Conservation (phyloP, 2,113 vertebrate species). For the Albula goreensis region DNA sequence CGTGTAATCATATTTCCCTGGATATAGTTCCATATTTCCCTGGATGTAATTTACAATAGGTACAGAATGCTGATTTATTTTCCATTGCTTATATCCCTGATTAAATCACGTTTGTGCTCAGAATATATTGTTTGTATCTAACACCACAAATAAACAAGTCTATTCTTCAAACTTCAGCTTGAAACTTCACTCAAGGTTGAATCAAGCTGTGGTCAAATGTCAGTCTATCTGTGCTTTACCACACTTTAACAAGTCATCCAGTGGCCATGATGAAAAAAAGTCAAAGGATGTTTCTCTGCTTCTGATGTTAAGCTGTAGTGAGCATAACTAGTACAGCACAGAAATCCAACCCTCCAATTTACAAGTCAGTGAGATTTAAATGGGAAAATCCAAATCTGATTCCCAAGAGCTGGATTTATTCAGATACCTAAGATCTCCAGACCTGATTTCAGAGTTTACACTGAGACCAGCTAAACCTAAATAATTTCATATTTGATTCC, state of each 20-base stretch:
- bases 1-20: slow-evolving; percentile 5
- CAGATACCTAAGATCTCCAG: not conserved
- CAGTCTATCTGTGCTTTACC: not conserved
- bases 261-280: too few species aligned
- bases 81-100: not conserved
- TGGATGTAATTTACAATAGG: not conserved
- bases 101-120: not conserved
- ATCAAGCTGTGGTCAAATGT: not conserved
- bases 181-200: not conserved
- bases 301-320: not conserved
- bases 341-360: slow-evolving; percentile 1
- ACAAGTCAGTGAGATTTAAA: slow-evolving; percentile 5
- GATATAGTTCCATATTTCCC: not conserved
- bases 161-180: not conserved
- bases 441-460: slow-evolving; percentile 19
- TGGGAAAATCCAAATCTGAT: not conserved
- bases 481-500: not conserved
- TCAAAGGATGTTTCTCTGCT: not conserved
- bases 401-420: not conserved
- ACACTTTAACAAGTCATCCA: too few species aligned
- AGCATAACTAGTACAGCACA: not conserved
- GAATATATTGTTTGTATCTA: not conserved
- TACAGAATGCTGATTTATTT: slow-evolving; percentile 4
- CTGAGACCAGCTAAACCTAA: slow-evolving; percentile 10
- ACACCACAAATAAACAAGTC: not conserved